Percentiles rank a stretch among this genome's conserved stretches.
These are phyloP conservation scores for Drosophila funebris DNA, from an alignment of 1,140 invertebrate genomes.

Conservation along the genomic window DNA sequence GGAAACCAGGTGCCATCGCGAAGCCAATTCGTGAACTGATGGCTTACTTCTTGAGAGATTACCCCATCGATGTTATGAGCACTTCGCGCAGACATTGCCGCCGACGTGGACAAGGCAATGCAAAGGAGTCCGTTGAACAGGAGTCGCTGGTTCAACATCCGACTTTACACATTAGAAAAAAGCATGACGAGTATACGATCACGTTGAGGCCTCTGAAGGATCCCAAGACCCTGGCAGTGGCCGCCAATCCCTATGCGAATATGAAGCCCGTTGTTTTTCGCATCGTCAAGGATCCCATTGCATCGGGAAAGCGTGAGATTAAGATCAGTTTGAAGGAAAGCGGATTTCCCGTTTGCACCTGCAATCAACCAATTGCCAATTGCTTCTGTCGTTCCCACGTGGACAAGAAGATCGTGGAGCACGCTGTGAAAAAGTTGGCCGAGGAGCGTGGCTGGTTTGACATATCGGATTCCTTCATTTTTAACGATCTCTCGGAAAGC, in stretches of 20 bases:
- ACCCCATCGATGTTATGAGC: constrained; percentile 53
- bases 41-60: constrained; percentile 71
- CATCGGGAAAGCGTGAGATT: constrained; percentile 32
- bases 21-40: constrained; percentile 71
- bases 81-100: constrained; percentile 51
- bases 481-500: constrained; percentile 26
- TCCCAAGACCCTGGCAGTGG: constrained; percentile 38
- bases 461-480: constrained; percentile 46
- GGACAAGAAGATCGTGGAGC: constrained; percentile 52
- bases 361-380: constrained; percentile 50
- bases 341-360: constrained; percentile 58
- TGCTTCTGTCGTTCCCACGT: constrained; percentile 66
- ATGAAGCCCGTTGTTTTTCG: constrained; percentile 78
- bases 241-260: constrained; percentile 69
- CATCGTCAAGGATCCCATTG: constrained; percentile 65
- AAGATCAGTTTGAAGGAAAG: constrained; percentile 39
- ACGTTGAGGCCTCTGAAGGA: constrained; percentile 74
- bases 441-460: constrained; percentile 10
- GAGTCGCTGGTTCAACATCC: constrained; percentile 65
- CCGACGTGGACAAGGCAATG: neutral
- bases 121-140: neutral
- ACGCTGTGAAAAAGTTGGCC: constrained; percentile 43
- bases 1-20: constrained; percentile 74
- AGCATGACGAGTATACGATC: constrained; percentile 69
- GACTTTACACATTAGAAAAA: constrained; percentile 71